Percentiles rank a stretch among this genome's conserved stretches.
Conservation (phyloP, 2,797 vertebrate species). For the Hydrocynus forskahlii region DNA sequence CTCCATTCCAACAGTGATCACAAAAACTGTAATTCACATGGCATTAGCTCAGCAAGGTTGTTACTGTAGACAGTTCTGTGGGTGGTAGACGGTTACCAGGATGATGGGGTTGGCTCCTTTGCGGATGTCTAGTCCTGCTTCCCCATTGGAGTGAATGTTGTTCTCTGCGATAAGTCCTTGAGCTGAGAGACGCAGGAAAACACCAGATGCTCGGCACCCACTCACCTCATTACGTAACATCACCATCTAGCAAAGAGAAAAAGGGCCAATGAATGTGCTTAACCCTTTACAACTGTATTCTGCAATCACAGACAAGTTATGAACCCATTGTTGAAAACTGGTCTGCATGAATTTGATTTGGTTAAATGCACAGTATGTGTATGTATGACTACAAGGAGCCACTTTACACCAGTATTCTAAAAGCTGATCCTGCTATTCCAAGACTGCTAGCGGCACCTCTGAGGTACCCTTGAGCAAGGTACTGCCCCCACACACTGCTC, state of each 20-base stretch:
- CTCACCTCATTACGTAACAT: constrained; percentile 88
- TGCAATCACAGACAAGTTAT: no score
- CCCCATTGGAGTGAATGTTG: constrained; percentile 86
- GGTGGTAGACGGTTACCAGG: constrained; percentile 70
- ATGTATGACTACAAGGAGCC: no score
- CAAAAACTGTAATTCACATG: neutral
- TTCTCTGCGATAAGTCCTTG: constrained; percentile 88
- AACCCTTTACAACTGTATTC: no score
- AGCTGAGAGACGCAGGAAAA: constrained; percentile 85
- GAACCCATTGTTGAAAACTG: no score
- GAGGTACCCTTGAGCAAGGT: no score
- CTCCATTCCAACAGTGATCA: no score
- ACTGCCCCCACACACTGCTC: no score
- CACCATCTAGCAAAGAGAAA: constrained; percentile 76
- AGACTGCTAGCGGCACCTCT: no score
- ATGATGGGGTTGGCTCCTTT: constrained; percentile 88
- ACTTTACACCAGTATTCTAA: no score
- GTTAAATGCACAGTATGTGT: no score
- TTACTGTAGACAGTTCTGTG: neutral
- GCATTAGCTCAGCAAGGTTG: neutral
- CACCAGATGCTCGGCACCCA: constrained; percentile 85
- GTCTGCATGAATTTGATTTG: no score
- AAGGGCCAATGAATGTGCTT: constrained; percentile 2
- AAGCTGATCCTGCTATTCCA: no score
- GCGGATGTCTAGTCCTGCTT: constrained; percentile 87